Percentiles rank a stretch among this genome's conserved stretches.
Evolutionary conservation across 1,140 invertebrate genomes (phyloP).

Genomic region (Heliconius nattereri): DNA sequence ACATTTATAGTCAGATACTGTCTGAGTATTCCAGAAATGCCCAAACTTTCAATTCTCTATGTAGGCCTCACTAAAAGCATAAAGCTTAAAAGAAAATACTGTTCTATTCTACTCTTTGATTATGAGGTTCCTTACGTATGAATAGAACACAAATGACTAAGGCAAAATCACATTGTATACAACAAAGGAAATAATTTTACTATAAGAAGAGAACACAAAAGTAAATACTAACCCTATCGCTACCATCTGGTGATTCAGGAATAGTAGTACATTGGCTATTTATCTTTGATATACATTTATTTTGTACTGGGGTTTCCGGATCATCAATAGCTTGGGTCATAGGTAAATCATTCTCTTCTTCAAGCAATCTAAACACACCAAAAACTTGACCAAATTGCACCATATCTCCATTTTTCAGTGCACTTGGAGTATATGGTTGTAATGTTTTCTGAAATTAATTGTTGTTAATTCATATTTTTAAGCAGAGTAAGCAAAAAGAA

Average conservation of each 20-base stretch:
- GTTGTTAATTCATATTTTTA: not conserved
- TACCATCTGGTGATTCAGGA: constrained; percentile 72
- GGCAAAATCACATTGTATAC: no score
- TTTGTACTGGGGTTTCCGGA: constrained; percentile 60
- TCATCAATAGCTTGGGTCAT: constrained; percentile 70
- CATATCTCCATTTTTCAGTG: constrained; percentile 64
- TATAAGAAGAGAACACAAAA: not conserved
- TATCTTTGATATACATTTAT: constrained; percentile 46
- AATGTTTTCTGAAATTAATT: constrained; percentile 59
- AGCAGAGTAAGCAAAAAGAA: no score
- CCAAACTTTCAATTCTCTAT: no score
- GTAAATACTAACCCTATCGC: constrained; percentile 54
- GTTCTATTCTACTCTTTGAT: no score
- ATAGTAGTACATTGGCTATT: constrained; percentile 50
- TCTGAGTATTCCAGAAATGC: no score
- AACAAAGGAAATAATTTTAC: no score
- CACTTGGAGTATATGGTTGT: constrained; percentile 62
- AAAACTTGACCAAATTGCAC: constrained; percentile 70
- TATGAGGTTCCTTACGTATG: no score
- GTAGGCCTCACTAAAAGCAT: no score
- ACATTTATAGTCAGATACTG: no score
- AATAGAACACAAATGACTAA: no score
- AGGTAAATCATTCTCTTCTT: constrained; percentile 63
- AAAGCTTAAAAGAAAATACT: no score
- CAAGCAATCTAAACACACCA: constrained; percentile 64